Evolutionary conservation across 1,140 invertebrate species (phyloP).

Genomic region (Aphelenchoides besseyi): DNA sequence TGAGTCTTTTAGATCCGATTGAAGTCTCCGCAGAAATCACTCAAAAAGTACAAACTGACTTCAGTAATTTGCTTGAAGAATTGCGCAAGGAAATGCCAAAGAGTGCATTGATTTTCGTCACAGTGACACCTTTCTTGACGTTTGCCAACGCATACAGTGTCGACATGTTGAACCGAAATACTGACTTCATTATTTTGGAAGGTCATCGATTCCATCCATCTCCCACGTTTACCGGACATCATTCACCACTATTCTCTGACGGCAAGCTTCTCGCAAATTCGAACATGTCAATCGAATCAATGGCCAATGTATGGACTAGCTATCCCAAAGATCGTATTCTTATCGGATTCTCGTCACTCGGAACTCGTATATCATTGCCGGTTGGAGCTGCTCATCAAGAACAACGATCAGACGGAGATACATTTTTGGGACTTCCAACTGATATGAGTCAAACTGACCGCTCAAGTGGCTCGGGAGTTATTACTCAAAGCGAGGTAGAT

Average conservation of each 20-base stretch:
- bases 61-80: constrained; percentile 3
- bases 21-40: neutral
- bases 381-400: neutral
- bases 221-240: constrained; percentile 21
- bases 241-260: constrained; percentile 20
- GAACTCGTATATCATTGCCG: neutral
- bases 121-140: neutral
- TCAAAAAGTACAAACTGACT: neutral
- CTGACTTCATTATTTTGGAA: constrained; percentile 19
- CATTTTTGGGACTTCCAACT: neutral
- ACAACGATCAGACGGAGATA: neutral
- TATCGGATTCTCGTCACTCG: constrained; percentile 22
- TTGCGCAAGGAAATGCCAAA: constrained; percentile 4
- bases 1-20: too few relatives aligned
- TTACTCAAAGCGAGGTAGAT: neutral
- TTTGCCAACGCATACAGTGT: constrained; percentile 5
- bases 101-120: constrained; percentile 9
- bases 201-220: constrained; percentile 18
- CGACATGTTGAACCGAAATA: neutral
- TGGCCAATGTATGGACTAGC: constrained; percentile 4
- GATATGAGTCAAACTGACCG: neutral
- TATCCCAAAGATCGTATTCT: neutral
- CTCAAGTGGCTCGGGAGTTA: neutral
- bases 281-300: constrained; percentile 9
- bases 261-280: neutral